Evolutionary conservation across 2,797 vertebrate genomes (phyloP).

Genomic region (Syngnathus acus): DNA sequence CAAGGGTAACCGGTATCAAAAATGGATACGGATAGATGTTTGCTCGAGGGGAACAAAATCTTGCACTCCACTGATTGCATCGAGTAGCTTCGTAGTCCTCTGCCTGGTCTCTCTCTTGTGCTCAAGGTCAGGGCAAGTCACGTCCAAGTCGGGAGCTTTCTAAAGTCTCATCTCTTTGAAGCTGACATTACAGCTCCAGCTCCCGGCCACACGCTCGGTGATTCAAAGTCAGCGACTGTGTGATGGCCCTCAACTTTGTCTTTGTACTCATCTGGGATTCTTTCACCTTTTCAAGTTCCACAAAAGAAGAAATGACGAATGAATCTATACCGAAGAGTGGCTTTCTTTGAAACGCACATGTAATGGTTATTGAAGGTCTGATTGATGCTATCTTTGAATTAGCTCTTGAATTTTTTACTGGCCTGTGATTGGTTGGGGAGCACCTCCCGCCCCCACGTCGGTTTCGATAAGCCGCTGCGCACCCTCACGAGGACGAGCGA

Average conservation of each 20-base stretch:
- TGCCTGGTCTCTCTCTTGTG: slow-evolving; percentile 17
- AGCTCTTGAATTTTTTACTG: not conserved
- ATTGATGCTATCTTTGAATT: not conserved
- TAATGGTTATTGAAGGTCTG: not conserved
- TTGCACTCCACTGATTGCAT: slow-evolving; percentile 16
- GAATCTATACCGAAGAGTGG: not conserved
- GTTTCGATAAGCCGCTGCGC: not conserved
- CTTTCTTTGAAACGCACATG: not conserved
- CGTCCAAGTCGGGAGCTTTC: slow-evolving; percentile 2
- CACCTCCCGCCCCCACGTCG: not conserved
- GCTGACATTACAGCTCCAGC: slow-evolving; percentile 2
- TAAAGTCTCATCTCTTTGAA: slow-evolving; percentile 12
- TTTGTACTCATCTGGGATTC: slow-evolving; percentile 1
- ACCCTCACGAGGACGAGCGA: not conserved
- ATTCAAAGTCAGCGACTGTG: slow-evolving; percentile 18
- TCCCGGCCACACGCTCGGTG: slow-evolving; percentile 9
- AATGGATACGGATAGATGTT: not conserved
- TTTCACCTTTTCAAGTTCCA: not conserved
- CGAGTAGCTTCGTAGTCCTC: slow-evolving; percentile 32
- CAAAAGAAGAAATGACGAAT: not conserved
- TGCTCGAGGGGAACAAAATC: not conserved
- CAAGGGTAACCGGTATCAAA: not conserved
- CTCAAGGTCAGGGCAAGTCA: slow-evolving; percentile 10
- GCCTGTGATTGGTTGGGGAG: too few relatives aligned
- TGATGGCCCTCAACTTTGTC: slow-evolving; percentile 22